Evolutionary conservation across 1,140 invertebrate genomes (phyloP).

Genomic region (Habropoda laboriosa): DNA sequence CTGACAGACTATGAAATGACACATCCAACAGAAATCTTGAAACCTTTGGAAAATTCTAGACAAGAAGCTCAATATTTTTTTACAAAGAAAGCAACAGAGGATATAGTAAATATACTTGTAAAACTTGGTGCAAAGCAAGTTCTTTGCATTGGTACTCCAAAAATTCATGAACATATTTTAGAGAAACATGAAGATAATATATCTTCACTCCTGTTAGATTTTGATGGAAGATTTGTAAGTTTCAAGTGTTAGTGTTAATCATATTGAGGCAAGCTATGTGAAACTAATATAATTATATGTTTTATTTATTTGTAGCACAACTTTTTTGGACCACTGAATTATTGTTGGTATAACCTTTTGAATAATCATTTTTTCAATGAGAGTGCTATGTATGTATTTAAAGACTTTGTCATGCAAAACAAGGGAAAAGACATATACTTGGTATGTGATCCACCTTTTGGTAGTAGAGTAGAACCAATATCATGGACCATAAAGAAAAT

Average conservation of each 20-base stretch:
- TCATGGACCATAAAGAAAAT: slow-evolving; percentile 86
- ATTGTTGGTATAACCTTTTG: slow-evolving; percentile 93
- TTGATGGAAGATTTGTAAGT: slow-evolving; percentile 87
- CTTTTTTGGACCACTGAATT: slow-evolving; percentile 87
- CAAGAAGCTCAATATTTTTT: slow-evolving; percentile 91
- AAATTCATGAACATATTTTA: slow-evolving; percentile 87
- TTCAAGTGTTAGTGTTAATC: too few species aligned
- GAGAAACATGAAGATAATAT: slow-evolving; percentile 80
- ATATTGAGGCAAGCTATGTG: neutral
- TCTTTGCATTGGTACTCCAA: slow-evolving; percentile 90
- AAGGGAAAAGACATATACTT: slow-evolving; percentile 84
- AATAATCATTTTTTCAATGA: slow-evolving; percentile 92
- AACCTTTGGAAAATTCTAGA: slow-evolving; percentile 85
- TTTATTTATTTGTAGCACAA: slow-evolving; percentile 81
- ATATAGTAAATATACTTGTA: slow-evolving; percentile 82
- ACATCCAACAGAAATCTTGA: slow-evolving; percentile 84
- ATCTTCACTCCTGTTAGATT: slow-evolving; percentile 88
- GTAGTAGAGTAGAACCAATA: slow-evolving; percentile 91
- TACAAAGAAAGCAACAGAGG: slow-evolving; percentile 82
- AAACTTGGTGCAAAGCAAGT: slow-evolving; percentile 84
- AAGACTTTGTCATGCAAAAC: slow-evolving; percentile 84
- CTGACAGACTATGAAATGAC: slow-evolving; percentile 81
- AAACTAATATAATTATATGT: neutral
- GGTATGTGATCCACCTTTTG: slow-evolving; percentile 95
- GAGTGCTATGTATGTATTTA: slow-evolving; percentile 81